Evolutionary conservation across 2,113 vertebrate species (phyloP), one percentile per base, ranked within the genome.

Genomic region (Mugil cephalus): DNA sequence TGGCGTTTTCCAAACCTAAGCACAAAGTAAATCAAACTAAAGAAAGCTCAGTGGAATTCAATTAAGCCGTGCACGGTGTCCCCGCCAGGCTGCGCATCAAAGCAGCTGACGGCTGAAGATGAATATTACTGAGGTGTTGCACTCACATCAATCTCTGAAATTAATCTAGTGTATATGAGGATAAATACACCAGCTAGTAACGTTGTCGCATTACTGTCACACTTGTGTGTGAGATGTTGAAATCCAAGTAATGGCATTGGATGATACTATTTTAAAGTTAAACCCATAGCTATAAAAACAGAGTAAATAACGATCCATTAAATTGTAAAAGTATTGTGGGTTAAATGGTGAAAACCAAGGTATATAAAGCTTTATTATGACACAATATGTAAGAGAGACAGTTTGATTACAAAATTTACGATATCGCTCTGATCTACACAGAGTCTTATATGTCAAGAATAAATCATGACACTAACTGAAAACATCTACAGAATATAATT

Each of bases 11-110:
- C 58, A 59, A n/a, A 62, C 24, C 52, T 53, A 77, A 81, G 74
- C 84, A 76, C 15, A 69, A 59, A 82, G 60, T 83, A 87, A 87
- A 82, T 79, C 71, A 82, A 73, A 78, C 47, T 17, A 17, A 70
- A 55, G 76, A 38, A 55, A 72, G 52, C 52, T 54, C 45, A 46
- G 15, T 52, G 42, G 30, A 43, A 61, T 79, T 65, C 6, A 63
- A 36, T 80, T 64, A 45, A 55, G 61, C 7, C 51, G 10, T 3
- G 24, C 3, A 1, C 4, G 10, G 19, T 11, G 19, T 52, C 51
- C 51, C 53, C 10, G 6, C 2, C 14, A 67, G 43, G 60, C 56
- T 53, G 42, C 46, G 40, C 17, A 13, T 77, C 64, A 54, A 43
- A 47, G 43, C 69, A 56, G 47, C 38, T 39, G 58, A 43, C 24